Conservation (phyloP, 2,888 invertebrate species). For the Eilema caniola region DNA sequence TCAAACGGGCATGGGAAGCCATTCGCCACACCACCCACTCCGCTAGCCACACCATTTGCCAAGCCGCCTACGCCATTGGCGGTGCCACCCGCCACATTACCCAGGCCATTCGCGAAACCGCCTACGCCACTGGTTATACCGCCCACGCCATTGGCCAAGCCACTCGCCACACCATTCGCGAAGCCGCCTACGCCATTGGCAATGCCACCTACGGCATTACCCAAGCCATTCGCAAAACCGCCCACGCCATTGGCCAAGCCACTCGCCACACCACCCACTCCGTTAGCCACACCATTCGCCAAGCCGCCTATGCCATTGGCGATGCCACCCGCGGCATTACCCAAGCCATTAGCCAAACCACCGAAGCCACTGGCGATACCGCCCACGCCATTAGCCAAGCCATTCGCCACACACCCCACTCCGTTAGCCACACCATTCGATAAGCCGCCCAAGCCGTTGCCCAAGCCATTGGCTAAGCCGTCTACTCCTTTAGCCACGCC, state of each 20-base stretch:
- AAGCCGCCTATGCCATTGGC: not conserved
- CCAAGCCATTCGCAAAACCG: not conserved
- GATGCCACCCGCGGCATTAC: not conserved
- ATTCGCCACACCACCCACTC: not conserved
- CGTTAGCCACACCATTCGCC: not conserved
- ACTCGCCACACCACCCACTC: not conserved
- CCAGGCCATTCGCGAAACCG: not conserved
- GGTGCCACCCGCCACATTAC: not conserved
- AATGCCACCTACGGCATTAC: not conserved
- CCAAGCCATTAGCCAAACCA: not conserved
- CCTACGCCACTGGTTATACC: not conserved
- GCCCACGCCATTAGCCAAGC: not conserved
- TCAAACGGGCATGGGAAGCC: too few relatives aligned
- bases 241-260: not conserved
- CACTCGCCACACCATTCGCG: not conserved
- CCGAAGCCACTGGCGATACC: not conserved
- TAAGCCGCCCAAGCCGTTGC: too few relatives aligned
- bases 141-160: not conserved
- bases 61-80: not conserved
- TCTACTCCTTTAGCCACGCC: not conserved
- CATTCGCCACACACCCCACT: not conserved
- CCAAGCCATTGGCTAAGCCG: not conserved
- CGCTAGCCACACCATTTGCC: not conserved
- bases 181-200: not conserved
- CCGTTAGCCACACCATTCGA: not conserved